Conservation (phyloP, 1,140 invertebrate genomes). For the Zaprionus taronus region DNA sequence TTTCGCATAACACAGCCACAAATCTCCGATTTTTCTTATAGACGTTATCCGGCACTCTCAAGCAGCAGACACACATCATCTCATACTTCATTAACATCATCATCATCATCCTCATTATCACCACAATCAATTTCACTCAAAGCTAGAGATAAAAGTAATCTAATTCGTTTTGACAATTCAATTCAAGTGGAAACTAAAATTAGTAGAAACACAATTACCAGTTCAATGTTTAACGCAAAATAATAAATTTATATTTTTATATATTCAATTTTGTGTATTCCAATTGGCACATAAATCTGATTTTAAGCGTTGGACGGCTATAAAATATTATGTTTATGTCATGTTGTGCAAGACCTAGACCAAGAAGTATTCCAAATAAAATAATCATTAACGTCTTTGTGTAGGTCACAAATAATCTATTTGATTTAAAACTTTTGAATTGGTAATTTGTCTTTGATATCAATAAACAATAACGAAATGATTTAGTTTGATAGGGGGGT, state of each 20-base stretch:
- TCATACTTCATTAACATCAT: conserved; percentile 34
- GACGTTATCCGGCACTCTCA: conserved; percentile 43
- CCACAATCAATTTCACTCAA: conserved; percentile 35
- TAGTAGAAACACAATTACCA: conserved; percentile 13
- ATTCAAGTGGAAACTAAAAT: conserved; percentile 19
- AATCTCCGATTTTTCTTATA: conserved; percentile 36
- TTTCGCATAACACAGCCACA: conserved; percentile 69
- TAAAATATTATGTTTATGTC: background rate
- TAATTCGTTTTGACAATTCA: conserved; percentile 59
- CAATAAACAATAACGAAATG: conserved; percentile 3
- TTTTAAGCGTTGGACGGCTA: conserved; percentile 56
- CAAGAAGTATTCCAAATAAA: conserved; percentile 14
- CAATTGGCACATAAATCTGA: background rate
- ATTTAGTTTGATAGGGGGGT: background rate
- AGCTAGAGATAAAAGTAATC: conserved; percentile 20
- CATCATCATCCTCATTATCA: conserved; percentile 31
- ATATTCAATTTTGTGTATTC: background rate
- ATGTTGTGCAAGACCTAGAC: background rate
- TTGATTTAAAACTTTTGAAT: conserved; percentile 18
- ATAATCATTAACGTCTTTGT: conserved; percentile 5
- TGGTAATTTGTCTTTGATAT: conserved; percentile 7
- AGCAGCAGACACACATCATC: conserved; percentile 41
- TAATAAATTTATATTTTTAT: background rate
- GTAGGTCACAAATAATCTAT: background rate
- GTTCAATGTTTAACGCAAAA: conserved; percentile 21